Conservation (phyloP, 2,113 vertebrate species). For the Rhipidura dahli region DNA sequence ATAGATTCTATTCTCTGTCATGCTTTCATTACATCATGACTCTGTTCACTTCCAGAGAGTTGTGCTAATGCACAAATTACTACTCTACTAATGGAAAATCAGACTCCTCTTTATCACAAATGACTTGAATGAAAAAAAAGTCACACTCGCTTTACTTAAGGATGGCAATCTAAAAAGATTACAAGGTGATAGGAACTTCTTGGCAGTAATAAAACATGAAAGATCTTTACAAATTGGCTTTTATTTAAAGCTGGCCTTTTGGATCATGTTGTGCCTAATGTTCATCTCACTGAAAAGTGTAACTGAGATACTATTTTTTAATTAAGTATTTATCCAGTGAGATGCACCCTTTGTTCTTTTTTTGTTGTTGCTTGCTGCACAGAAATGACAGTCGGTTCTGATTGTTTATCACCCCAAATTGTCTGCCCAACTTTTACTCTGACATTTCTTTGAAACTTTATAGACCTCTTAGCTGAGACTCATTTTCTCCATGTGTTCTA, state of each 20-base stretch:
- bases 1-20: not conserved
- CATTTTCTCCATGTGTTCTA: not conserved
- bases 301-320: not conserved
- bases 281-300: not conserved
- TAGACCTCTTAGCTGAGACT: not conserved
- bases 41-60: not conserved
- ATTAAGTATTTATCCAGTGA: not conserved
- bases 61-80: not conserved
- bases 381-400: not conserved
- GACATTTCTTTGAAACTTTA: not conserved
- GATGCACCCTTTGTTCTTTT: rapidly evolving
- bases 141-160: not conserved
- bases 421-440: not conserved
- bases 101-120: not conserved
- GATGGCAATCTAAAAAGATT: not conserved
- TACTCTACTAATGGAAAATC: not conserved
- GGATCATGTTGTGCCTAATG: not conserved
- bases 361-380: too few species aligned
- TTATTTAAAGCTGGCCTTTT: not conserved
- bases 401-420: not conserved
- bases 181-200: not conserved
- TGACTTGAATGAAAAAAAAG: not conserved
- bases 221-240: not conserved
- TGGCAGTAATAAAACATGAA: not conserved
- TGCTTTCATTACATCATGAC: not conserved